Evolutionary conservation across 35 echinoderm and acorn worm species (phyloP).

Genomic region (Nesometra sesokonis): DNA sequence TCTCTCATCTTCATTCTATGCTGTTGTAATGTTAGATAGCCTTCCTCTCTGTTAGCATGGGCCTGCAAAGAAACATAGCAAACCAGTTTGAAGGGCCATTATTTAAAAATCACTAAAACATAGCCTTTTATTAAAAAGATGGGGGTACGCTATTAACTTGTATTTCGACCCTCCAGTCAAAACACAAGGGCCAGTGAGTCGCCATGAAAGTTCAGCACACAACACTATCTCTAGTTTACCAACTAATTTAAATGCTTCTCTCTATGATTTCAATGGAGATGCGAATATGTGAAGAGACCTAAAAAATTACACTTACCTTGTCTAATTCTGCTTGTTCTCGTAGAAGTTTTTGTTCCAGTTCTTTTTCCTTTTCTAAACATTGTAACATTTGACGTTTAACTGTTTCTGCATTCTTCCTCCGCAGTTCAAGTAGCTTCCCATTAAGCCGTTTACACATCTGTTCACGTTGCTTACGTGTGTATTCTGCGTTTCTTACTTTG

Average conservation of each 20-base stretch:
- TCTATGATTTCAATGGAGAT: too few species aligned
- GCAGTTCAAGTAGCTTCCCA: constrained; percentile 58
- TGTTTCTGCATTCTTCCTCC: constrained; percentile 43
- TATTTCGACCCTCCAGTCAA: too few species aligned
- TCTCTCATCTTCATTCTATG: constrained; percentile 89
- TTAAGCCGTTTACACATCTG: constrained; percentile 37
- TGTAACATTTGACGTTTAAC: constrained; percentile 76
- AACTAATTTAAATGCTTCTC: too few species aligned
- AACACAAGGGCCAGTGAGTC: too few species aligned
- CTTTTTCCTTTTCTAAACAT: constrained; percentile 40
- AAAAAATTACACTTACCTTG: constrained; percentile 32
- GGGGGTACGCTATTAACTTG: too few species aligned
- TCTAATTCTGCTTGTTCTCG: constrained; percentile 69
- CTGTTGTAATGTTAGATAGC: constrained; percentile 79
- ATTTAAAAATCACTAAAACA: too few species aligned
- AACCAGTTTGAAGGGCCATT: too few species aligned
- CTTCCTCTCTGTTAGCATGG: constrained; percentile 87
- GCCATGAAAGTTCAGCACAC: too few species aligned
- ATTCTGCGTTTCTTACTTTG: constrained; percentile 58
- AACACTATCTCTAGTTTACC: too few species aligned
- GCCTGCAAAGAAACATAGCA: constrained; percentile 13
- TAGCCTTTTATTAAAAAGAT: too few species aligned
- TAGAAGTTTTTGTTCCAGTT: constrained; percentile 71
- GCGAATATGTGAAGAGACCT: too few species aligned
- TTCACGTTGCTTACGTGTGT: constrained; percentile 60